A percentile compares a stretch with the other conserved stretches of the same genome.
phyloP scores from a whole-genome alignment of 2,113 vertebrate genomes.

The Spizaetus ornatus region DNA sequence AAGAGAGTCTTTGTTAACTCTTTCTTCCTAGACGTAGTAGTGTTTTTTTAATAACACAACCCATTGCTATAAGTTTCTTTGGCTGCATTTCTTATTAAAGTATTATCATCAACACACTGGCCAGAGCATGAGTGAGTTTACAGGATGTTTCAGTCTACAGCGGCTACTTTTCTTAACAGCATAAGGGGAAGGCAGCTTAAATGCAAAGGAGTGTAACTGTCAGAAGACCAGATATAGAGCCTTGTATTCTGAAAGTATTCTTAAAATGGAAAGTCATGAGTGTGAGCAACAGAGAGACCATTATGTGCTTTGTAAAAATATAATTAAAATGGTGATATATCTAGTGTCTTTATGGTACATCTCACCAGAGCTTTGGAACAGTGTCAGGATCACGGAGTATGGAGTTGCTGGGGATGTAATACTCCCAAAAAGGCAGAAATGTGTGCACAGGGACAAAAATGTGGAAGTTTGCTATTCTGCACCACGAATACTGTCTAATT shows the following conservation, averaged over 20 bases:
- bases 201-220: background rate
- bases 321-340: background rate
- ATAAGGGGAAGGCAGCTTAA: background rate
- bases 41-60: background rate
- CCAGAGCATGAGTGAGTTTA: background rate
- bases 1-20: conserved; percentile 52
- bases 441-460: background rate
- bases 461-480: background rate
- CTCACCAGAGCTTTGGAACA: background rate
- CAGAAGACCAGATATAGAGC: background rate
- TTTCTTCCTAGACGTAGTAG: background rate
- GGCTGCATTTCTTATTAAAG: background rate
- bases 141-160: background rate
- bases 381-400: background rate
- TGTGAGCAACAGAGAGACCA: background rate
- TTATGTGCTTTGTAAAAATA: background rate
- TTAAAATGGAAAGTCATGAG: background rate
- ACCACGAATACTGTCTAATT: background rate
- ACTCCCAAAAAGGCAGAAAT: background rate
- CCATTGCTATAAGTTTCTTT: background rate
- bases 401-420: background rate
- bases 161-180: background rate
- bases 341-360: background rate
- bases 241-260: background rate
- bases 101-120: background rate